phyloP scores from a whole-genome alignment of 1,140 invertebrate genomes.

The Mactra quadrangularis region DNA sequence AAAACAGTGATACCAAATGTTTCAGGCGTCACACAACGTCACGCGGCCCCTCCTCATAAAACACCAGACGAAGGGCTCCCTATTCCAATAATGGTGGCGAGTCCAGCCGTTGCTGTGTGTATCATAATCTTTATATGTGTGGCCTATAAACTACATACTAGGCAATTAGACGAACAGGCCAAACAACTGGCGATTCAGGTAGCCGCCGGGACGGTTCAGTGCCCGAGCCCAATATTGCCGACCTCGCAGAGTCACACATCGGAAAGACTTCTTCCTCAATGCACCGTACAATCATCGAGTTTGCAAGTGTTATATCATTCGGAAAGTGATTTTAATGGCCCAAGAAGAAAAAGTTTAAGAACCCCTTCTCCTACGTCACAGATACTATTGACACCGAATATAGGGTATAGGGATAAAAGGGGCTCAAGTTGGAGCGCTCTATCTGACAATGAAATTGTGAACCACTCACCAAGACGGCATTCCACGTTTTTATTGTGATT shows the following conservation, averaged over 20 bases:
- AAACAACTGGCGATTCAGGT: slow-evolving; percentile 28
- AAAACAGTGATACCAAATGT: too few relatives aligned
- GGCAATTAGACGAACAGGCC: slow-evolving; percentile 45
- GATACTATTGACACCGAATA: slow-evolving; percentile 1
- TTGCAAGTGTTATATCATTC: background rate
- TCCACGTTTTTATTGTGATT: slow-evolving; percentile 49
- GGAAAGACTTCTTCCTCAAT: background rate
- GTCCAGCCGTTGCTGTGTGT: slow-evolving; percentile 34
- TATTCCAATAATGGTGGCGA: slow-evolving; percentile 46
- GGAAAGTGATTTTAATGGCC: background rate
- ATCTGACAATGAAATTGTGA: slow-evolving; percentile 31
- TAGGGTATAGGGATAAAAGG: background rate
- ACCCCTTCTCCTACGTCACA: background rate
- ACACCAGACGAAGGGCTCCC: background rate
- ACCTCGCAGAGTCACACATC: slow-evolving; percentile 1
- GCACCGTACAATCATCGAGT: background rate
- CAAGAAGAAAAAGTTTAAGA: slow-evolving; percentile 33
- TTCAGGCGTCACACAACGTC: background rate
- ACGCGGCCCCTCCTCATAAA: background rate
- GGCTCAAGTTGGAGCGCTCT: slow-evolving; percentile 49
- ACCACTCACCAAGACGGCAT: slow-evolving; percentile 35
- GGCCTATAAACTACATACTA: slow-evolving; percentile 42
- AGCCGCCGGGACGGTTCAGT: background rate
- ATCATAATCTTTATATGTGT: slow-evolving; percentile 57
- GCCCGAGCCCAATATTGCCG: slow-evolving; percentile 26